Evolutionary conservation across 1,140 invertebrate species (phyloP), one percentile per base, ranked within the genome.

Genomic region (Ips nitidus): DNA sequence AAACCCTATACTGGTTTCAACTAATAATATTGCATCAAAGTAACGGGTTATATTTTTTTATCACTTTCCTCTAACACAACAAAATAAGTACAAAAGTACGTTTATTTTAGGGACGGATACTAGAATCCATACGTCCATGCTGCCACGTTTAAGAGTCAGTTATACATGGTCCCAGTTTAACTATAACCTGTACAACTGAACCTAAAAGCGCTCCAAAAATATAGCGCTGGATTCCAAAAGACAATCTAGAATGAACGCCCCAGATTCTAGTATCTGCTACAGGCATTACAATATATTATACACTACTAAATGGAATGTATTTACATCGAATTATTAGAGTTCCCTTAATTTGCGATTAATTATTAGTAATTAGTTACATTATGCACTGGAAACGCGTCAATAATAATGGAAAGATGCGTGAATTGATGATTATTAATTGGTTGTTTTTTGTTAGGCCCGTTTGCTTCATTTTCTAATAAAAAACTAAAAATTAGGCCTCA

Each of bases 1-100:
- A 69, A 60, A 50, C 22, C 53, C 45, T 50, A 22, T 59, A 69
- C 67, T 56, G 56, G 41, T 52, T 59, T 22, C 45, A 59, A 59
- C 39, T 63, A 40, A 56, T 68, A 68, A 68, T 69, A 69, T 69
- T 69, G 67, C 67, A 61, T 69, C 41, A 61, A 69, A 69, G 42
- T 67, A 67, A 67, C 43, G 37, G 63, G 37, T 7, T 50, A 50
- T 50, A 50, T 50, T 50, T n/a, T 56, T 68, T 53, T 69, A 69
- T 69, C 67, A 62, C 67, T 62, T 69, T 53, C 52, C 45, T 47
- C 5, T 63, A 63, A 63, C 52, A 57, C 41, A 62, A 69, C 36
- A 41, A 69, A 69, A 69, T 62, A 62, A 62, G 53, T 62, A 69
- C 45, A 66, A 66, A 66, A 66, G 53, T 59, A 56, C 53, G 45